Evolutionary conservation across 64 coral and sea anemone species (phyloP).

Genomic region (Porites australiensis): DNA sequence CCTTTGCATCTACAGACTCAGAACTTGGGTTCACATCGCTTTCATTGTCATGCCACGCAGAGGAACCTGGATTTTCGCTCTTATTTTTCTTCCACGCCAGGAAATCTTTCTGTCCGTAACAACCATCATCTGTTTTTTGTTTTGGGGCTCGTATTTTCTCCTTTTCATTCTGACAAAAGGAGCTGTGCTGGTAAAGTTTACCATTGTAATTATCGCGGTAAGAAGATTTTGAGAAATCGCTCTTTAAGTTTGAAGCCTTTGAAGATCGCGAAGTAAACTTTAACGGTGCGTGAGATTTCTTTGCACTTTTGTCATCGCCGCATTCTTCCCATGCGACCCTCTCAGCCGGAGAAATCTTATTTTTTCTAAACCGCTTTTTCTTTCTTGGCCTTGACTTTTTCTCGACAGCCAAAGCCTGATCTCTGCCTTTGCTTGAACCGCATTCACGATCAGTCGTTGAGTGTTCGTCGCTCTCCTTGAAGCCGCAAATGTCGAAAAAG

Average conservation of each 20-base stretch:
- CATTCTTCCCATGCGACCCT: neutral
- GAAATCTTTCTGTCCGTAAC: neutral
- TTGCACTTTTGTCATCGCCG: neutral
- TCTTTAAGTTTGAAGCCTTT: neutral
- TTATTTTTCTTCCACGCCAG: neutral
- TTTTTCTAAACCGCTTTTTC: neutral
- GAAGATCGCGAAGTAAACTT: neutral
- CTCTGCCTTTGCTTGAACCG: neutral
- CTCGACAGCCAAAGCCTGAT: no score
- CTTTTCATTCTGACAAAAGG: neutral
- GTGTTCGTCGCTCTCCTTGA: neutral
- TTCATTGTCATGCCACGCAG: neutral
- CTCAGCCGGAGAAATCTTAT: neutral
- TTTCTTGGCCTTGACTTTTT: neutral
- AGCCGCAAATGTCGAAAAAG: neutral
- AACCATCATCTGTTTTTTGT: neutral
- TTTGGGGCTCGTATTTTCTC: neutral
- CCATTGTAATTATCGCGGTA: neutral
- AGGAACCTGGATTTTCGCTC: neutral
- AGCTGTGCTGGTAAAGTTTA: neutral
- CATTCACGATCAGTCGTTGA: no score
- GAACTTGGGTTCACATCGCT: neutral
- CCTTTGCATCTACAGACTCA: no score
- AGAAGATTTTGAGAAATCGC: neutral
- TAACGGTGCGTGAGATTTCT: neutral